Conservation (phyloP, 1,140 invertebrate species). For the Hetaerina americana region DNA sequence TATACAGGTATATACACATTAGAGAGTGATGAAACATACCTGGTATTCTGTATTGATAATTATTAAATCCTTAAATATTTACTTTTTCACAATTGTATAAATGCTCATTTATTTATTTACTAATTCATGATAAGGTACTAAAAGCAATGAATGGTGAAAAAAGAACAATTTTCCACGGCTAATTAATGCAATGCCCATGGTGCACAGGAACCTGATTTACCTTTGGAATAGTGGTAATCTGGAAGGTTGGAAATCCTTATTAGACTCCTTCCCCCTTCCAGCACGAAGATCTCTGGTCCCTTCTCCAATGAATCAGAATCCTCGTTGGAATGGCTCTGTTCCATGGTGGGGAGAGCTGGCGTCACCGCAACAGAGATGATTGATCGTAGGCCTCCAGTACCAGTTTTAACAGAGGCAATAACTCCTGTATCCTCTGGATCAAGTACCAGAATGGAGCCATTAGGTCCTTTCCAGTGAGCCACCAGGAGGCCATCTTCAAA, state of each 20-base stretch:
- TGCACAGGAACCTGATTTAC: no score
- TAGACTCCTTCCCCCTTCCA: slow-evolving; percentile 52
- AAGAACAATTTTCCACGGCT: no score
- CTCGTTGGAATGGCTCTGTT: not conserved
- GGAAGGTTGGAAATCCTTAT: slow-evolving; percentile 45
- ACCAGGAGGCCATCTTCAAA: not conserved
- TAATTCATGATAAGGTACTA: no score
- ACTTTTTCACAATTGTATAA: no score
- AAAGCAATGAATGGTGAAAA: no score
- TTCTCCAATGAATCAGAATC: not conserved
- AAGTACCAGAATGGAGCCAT: not conserved
- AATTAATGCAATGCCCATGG: no score
- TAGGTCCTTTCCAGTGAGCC: not conserved
- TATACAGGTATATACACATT: no score
- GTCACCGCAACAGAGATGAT: not conserved
- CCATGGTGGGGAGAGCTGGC: not conserved
- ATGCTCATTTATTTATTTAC: no score
- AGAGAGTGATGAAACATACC: no score
- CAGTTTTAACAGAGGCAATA: not conserved
- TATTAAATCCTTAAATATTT: no score
- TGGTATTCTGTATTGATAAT: no score
- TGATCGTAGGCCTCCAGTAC: not conserved
- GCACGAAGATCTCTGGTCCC: slow-evolving; percentile 54
- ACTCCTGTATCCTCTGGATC: not conserved
- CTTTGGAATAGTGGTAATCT: slow-evolving; percentile 24